Conservation (phyloP, 2,797 vertebrate genomes). For the Pampus argenteus region DNA sequence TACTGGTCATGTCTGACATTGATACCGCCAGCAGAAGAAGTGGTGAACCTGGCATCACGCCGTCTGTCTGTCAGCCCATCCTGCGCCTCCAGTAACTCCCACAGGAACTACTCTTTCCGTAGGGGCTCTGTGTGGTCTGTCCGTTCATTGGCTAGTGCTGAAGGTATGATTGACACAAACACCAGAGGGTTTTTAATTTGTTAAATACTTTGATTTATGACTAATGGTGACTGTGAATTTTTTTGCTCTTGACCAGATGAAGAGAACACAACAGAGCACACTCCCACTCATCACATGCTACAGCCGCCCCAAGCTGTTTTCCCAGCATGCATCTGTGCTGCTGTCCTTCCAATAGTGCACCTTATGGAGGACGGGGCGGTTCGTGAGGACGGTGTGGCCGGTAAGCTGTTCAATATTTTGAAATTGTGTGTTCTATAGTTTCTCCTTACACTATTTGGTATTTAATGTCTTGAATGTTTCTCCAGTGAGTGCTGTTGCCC, state of each 20-base stretch:
- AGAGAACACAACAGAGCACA: constrained; percentile 96
- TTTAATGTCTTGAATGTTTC: constrained; percentile 14
- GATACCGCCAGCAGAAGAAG: constrained; percentile 96
- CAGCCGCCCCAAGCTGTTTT: constrained; percentile 98
- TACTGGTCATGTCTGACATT: constrained; percentile 40
- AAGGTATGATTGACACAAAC: constrained; percentile 85
- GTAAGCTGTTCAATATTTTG: no score
- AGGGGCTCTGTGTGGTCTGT: constrained; percentile 97
- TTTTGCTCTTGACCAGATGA: constrained; percentile 86
- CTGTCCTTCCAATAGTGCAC: constrained; percentile 97
- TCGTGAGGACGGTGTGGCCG: constrained; percentile 96
- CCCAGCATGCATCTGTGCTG: constrained; percentile 98
- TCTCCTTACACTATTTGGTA: no score
- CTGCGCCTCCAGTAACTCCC: constrained; percentile 97
- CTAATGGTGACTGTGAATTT: neutral
- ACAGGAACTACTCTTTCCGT: constrained; percentile 98
- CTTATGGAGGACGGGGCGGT: constrained; percentile 99
- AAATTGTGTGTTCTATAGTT: no score
- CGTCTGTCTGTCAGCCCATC: constrained; percentile 98
- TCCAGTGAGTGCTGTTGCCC: constrained; percentile 96
- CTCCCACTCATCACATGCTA: constrained; percentile 94
- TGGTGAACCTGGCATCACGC: constrained; percentile 95
- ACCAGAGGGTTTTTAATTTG: no score
- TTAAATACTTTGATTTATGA: no score
- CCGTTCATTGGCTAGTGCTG: constrained; percentile 94